These are phyloP conservation scores for Melospiza georgiana DNA, from an alignment of 2,113 vertebrate genomes.

Conservation along the genomic window DNA sequence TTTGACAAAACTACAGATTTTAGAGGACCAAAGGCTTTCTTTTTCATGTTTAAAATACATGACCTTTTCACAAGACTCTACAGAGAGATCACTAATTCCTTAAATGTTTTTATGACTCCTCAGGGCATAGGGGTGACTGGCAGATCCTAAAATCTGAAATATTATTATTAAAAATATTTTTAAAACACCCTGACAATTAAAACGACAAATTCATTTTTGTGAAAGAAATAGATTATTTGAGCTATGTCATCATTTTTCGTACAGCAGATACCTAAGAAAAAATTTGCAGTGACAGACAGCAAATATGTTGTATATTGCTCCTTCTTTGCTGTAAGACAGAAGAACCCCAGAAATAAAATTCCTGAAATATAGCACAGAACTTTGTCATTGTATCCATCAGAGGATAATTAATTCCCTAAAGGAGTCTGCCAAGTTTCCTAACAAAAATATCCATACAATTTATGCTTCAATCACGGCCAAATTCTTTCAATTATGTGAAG, in stretches of 20 bases:
- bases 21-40: neutral
- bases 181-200: neutral
- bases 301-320: neutral
- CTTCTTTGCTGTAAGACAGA: neutral
- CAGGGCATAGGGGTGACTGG: neutral
- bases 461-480: conserved; percentile 29
- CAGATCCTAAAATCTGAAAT: neutral
- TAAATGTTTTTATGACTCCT: neutral
- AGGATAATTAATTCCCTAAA: conserved; percentile 23
- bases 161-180: neutral
- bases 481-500: conserved; percentile 42
- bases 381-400: conserved; percentile 2
- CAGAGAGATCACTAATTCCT: neutral
- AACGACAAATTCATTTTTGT: neutral
- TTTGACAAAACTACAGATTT: neutral
- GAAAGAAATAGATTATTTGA: neutral
- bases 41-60: neutral
- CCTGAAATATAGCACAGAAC: neutral
- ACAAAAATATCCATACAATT: conserved; percentile 46
- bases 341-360: conserved; percentile 3
- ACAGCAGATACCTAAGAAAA: neutral
- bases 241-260: neutral
- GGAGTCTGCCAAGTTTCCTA: conserved; percentile 23
- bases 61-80: neutral
- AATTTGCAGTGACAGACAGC: neutral